Conservation (phyloP, 23 tunicate genomes). For the Halocynthia aurantium region DNA sequence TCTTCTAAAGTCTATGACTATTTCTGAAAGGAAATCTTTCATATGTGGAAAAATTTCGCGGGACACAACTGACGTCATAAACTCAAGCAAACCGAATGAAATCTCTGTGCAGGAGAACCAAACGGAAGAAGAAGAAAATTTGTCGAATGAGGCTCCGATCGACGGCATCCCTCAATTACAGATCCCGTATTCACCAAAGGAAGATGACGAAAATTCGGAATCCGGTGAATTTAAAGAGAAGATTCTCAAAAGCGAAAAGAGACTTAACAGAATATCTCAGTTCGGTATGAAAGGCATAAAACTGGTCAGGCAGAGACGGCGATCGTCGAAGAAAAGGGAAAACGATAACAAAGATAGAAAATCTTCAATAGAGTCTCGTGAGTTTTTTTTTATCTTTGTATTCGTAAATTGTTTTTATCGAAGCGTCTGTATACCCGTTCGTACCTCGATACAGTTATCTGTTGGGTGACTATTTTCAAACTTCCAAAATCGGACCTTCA, state of each 20-base stretch:
- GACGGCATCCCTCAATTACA: not conserved
- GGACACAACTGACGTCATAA: not conserved
- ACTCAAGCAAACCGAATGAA: too few relatives aligned
- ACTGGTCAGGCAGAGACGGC: conserved; percentile 2
- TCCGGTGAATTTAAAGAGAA: not conserved
- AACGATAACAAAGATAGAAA: not conserved
- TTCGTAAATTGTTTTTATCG: not conserved
- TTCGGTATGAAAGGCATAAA: not conserved
- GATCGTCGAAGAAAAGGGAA: conserved; percentile 6
- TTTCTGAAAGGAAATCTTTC: conserved; percentile 19
- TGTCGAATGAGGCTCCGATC: conserved; percentile 1
- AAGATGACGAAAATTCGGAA: not conserved
- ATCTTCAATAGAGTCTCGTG: conserved; percentile 14
- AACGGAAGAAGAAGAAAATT: not conserved
- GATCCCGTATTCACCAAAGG: not conserved
- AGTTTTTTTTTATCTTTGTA: not conserved
- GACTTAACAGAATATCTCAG: conserved; percentile 8
- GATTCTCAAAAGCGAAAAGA: conserved; percentile 1
- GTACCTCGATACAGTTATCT: too few relatives aligned
- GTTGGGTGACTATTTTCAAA: too few relatives aligned
- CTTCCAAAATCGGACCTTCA: too few relatives aligned
- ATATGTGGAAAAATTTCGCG: not conserved
- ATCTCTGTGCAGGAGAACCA: too few relatives aligned
- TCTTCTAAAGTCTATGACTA: conserved; percentile 7
- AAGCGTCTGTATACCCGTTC: too few relatives aligned